phyloP scores from a whole-genome alignment of 2,888 invertebrate species.

The Ichneumoninae sp. region DNA sequence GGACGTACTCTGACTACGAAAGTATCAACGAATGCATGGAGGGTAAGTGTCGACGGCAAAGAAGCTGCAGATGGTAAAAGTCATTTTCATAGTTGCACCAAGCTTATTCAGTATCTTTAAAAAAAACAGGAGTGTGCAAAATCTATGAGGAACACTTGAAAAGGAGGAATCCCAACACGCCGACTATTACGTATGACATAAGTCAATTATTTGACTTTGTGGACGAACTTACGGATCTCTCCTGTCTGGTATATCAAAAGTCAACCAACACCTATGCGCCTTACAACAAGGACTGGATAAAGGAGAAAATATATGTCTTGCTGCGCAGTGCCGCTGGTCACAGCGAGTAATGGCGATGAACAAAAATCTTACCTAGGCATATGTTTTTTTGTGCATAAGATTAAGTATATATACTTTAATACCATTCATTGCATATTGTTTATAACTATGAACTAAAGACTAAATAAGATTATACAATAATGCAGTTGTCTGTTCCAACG shows the following conservation, averaged over 20 bases:
- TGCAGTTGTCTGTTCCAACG: neutral
- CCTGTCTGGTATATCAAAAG: slow-evolving; percentile 98
- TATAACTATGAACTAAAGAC: slow-evolving; percentile 73
- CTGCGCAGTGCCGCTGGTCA: slow-evolving; percentile 95
- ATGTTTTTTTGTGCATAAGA: slow-evolving; percentile 70
- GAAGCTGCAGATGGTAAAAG: neutral
- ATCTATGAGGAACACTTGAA: slow-evolving; percentile 99
- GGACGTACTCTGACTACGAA: slow-evolving; percentile 99
- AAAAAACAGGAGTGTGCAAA: slow-evolving; percentile 93
- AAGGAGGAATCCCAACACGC: slow-evolving; percentile 96
- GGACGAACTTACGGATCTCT: slow-evolving; percentile 97
- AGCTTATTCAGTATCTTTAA: neutral
- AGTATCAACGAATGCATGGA: slow-evolving; percentile 99
- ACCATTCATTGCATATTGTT: slow-evolving; percentile 69
- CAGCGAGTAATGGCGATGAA: slow-evolving; percentile 71
- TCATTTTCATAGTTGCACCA: neutral
- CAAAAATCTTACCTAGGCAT: slow-evolving; percentile 50
- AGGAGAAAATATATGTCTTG: slow-evolving; percentile 98
- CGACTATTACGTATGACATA: slow-evolving; percentile 99
- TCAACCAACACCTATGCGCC: slow-evolving; percentile 98
- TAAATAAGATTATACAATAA: slow-evolving; percentile 45
- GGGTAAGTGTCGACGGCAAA: slow-evolving; percentile 86
- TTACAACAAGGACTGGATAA: slow-evolving; percentile 99
- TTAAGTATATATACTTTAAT: slow-evolving; percentile 68
- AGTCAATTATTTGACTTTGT: slow-evolving; percentile 99